Conservation (phyloP, 2,888 invertebrate genomes). For the Aricia artaxerxes region DNA sequence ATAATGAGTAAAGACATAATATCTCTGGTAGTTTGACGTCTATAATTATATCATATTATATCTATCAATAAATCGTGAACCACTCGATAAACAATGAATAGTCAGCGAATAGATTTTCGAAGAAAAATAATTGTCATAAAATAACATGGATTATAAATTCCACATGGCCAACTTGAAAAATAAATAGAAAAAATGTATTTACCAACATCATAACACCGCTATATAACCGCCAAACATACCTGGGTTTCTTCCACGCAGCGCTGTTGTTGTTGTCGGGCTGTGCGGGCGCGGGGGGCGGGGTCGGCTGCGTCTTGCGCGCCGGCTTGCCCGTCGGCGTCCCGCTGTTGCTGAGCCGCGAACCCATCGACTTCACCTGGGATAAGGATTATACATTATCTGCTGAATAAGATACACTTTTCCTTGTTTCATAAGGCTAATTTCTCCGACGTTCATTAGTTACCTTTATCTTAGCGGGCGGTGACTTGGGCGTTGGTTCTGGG, state of each 20-base stretch:
- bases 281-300: slow-evolving; percentile 35
- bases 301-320: slow-evolving; percentile 41
- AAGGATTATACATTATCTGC: not conserved
- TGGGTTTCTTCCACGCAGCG: slow-evolving; percentile 72
- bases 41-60: too few relatives aligned
- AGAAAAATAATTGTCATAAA: not conserved
- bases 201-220: not conserved
- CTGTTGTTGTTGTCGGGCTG: slow-evolving; percentile 64
- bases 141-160: too few relatives aligned
- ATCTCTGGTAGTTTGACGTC: too few relatives aligned
- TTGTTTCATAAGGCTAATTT: too few relatives aligned
- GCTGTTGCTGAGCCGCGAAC: slow-evolving; percentile 58
- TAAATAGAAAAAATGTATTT: not conserved
- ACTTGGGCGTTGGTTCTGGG: slow-evolving; percentile 68
- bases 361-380: slow-evolving; percentile 65
- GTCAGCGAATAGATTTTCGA: not conserved
- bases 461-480: slow-evolving; percentile 66
- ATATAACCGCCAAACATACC: slow-evolving; percentile 49
- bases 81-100: slow-evolving; percentile 26
- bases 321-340: slow-evolving; percentile 42
- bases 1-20: too few relatives aligned
- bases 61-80: slow-evolving; percentile 33
- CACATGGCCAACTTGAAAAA: too few relatives aligned
- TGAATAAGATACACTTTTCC: not conserved
- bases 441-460: slow-evolving; percentile 42